Conservation (phyloP, 2,797 vertebrate genomes). For the Anguilla obscura region DNA sequence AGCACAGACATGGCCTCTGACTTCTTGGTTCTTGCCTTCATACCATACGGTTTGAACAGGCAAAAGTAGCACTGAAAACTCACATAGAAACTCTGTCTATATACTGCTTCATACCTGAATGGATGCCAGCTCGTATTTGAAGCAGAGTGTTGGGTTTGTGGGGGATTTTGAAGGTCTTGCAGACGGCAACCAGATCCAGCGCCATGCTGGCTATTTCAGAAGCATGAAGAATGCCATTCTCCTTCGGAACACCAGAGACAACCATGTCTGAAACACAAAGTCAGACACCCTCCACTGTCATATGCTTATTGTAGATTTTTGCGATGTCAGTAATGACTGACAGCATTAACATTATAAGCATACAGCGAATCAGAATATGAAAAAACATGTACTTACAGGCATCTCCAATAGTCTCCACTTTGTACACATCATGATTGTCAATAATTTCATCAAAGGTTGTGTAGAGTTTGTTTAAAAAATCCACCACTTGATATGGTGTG, state of each 20-base stretch:
- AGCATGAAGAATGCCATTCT: constrained; percentile 77
- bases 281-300: constrained; percentile 24
- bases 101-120: constrained; percentile 69
- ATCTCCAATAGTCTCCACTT: constrained; percentile 83
- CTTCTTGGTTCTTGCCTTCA: not conserved
- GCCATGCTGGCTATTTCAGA: constrained; percentile 82
- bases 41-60: not conserved
- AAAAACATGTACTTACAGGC: constrained; percentile 70
- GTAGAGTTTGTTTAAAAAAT: constrained; percentile 83
- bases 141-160: constrained; percentile 76
- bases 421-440: constrained; percentile 83
- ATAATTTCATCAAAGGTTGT: constrained; percentile 84
- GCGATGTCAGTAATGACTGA: not conserved
- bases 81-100: not conserved
- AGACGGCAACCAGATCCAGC: constrained; percentile 77
- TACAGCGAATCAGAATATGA: not conserved
- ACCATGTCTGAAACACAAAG: constrained; percentile 75
- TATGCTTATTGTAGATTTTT: not conserved
- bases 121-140: constrained; percentile 81
- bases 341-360: not conserved
- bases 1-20: not conserved
- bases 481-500: constrained; percentile 78
- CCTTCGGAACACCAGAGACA: constrained; percentile 78
- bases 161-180: constrained; percentile 80
- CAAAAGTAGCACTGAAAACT: not conserved